Conservation (phyloP, 2,113 vertebrate genomes). For the Menidia beryllina region DNA sequence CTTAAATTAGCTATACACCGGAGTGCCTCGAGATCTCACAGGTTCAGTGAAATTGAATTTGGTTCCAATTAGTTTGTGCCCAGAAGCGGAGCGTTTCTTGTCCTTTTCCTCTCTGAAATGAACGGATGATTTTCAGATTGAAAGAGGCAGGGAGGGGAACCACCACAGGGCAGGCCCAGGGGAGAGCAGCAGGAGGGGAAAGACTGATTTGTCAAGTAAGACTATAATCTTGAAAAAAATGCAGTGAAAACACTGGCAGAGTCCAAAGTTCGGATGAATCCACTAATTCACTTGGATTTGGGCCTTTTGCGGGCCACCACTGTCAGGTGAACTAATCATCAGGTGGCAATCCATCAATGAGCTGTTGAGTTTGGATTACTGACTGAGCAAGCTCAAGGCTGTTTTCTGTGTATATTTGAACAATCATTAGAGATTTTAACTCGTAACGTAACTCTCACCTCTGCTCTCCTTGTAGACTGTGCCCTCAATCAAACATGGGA, state of each 20-base stretch:
- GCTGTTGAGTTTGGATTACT: neutral
- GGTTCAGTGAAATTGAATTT: conserved; percentile 32
- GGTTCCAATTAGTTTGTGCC: conserved; percentile 19
- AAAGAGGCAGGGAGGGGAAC: neutral
- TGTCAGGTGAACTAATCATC: neutral
- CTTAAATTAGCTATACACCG: conserved; percentile 29
- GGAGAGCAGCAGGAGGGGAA: neutral
- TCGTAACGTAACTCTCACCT: no score
- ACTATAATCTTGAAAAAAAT: neutral
- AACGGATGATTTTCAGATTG: conserved; percentile 1
- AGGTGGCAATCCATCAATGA: neutral
- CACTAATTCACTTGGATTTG: neutral
- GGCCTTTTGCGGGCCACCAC: neutral
- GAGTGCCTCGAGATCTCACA: conserved; percentile 9
- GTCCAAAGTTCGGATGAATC: neutral
- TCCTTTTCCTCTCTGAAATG: conserved; percentile 9
- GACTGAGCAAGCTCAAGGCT: neutral
- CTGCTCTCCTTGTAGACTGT: no score
- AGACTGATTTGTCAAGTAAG: neutral
- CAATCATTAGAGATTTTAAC: no score
- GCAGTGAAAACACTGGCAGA: neutral
- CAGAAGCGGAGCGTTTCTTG: neutral
- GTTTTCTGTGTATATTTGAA: neutral
- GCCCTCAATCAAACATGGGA: no score
- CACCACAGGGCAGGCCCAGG: neutral